phyloP scores from a whole-genome alignment of 2,888 invertebrate species.

The Helleia helle region DNA sequence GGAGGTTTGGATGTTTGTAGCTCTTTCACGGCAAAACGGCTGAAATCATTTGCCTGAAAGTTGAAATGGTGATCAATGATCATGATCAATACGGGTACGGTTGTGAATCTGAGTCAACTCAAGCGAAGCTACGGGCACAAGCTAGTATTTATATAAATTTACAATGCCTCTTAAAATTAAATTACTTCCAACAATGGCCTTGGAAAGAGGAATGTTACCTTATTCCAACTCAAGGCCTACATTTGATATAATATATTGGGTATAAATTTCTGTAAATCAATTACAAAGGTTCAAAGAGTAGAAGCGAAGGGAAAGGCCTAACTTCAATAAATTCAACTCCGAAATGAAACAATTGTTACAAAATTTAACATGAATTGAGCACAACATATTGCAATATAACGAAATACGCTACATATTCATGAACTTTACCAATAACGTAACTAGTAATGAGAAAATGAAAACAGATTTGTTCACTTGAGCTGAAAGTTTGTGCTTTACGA shows the following conservation, averaged over 20 bases:
- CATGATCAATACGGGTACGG: no score
- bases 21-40: no score
- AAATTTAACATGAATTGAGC: background rate
- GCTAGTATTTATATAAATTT: no score
- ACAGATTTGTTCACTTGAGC: background rate
- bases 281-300: constrained; percentile 4
- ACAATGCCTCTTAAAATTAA: no score
- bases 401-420: background rate
- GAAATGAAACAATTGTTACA: background rate
- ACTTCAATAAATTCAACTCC: constrained; percentile 1
- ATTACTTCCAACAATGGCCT: background rate
- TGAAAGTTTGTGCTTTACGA: background rate
- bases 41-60: no score
- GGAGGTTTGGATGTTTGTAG: no score
- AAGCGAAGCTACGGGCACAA: no score
- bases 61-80: no score
- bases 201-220: background rate
- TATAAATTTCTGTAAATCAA: background rate
- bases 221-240: background rate
- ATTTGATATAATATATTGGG: background rate
- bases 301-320: background rate
- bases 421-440: background rate
- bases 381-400: background rate
- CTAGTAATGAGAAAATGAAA: background rate
- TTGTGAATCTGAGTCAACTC: no score